phyloP scores from a whole-genome alignment of 2,888 invertebrate genomes.

The Apamea epomidion region DNA sequence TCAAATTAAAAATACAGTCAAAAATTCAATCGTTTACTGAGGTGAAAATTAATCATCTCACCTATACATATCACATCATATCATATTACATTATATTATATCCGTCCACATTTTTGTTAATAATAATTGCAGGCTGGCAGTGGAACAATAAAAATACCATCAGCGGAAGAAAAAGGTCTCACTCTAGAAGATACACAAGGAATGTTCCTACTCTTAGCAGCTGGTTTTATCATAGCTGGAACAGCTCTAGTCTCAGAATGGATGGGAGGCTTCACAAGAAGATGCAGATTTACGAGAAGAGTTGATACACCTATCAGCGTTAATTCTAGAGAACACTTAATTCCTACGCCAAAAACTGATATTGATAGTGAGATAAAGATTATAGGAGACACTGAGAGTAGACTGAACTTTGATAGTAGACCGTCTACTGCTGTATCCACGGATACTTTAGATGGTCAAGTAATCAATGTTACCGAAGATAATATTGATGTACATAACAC shows the following conservation, averaged over 20 bases:
- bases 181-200: slow-evolving; percentile 95
- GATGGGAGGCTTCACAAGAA: slow-evolving; percentile 92
- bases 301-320: slow-evolving; percentile 65
- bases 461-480: slow-evolving; percentile 82
- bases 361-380: slow-evolving; percentile 65
- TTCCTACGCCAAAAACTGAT: slow-evolving; percentile 68
- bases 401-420: slow-evolving; percentile 71
- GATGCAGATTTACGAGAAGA: slow-evolving; percentile 84
- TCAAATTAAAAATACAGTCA: not conserved
- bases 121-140: slow-evolving; percentile 81
- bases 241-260: slow-evolving; percentile 92
- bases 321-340: slow-evolving; percentile 73
- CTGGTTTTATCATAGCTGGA: slow-evolving; percentile 92
- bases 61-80: no score
- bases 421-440: slow-evolving; percentile 76
- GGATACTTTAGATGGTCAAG: slow-evolving; percentile 80
- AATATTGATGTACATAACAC: slow-evolving; percentile 79
- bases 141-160: slow-evolving; percentile 82
- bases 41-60: not conserved
- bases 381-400: slow-evolving; percentile 67
- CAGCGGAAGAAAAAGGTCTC: slow-evolving; percentile 93
- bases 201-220: slow-evolving; percentile 94
- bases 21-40: no score
- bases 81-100: no score
- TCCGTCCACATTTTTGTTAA: not conserved